phyloP scores from a whole-genome alignment of 2,888 invertebrate genomes.

The Sclerodermus sp. region DNA sequence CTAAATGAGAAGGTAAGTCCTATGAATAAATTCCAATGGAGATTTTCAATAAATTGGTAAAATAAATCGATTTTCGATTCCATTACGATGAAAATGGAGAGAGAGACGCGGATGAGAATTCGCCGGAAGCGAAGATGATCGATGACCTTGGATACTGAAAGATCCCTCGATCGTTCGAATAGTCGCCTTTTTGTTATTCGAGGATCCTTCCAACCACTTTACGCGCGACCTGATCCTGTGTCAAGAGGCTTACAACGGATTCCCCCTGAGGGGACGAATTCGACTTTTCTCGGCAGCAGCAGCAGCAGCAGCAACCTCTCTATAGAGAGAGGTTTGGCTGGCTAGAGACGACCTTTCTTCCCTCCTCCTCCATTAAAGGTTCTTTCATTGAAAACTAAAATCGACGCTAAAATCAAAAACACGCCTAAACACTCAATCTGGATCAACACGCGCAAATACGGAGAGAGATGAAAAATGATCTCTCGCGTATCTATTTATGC shows the following conservation, averaged over 20 bases:
- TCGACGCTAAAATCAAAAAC: no score
- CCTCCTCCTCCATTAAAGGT: no score
- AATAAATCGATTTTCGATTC: conserved; percentile 22
- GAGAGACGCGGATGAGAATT: conserved; percentile 6
- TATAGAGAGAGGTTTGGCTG: no score
- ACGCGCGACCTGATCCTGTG: conserved; percentile 24
- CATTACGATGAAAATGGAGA: conserved; percentile 5
- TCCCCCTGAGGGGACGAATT: conserved; percentile 13
- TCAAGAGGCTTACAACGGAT: conserved; percentile 30
- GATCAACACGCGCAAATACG: no score
- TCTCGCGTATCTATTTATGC: no score
- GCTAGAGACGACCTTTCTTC: no score
- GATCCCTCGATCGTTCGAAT: conserved; percentile 14
- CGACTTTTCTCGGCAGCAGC: not conserved
- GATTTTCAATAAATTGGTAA: conserved; percentile 16
- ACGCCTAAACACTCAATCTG: no score
- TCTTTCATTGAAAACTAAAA: no score
- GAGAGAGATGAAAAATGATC: no score
- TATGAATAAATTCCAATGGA: not conserved
- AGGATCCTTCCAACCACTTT: conserved; percentile 23
- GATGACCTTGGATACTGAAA: conserved; percentile 15
- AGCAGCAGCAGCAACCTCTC: not conserved
- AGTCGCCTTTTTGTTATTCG: conserved; percentile 26
- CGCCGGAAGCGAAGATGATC: conserved; percentile 8
- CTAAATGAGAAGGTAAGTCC: no score